Conservation (phyloP, 2,113 vertebrate species). For the Apteryx owenii region DNA sequence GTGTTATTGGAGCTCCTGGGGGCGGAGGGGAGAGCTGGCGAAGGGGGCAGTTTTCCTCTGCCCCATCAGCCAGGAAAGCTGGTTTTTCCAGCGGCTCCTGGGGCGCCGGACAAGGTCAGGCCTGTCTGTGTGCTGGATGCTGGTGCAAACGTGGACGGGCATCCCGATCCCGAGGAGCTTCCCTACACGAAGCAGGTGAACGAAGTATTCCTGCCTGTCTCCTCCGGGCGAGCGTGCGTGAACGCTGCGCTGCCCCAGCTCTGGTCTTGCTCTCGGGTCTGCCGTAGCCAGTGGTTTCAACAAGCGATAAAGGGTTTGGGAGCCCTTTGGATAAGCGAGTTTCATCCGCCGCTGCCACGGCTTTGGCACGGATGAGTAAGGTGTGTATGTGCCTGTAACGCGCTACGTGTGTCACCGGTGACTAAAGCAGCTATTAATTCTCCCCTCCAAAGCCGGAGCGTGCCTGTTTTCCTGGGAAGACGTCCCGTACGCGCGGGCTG, state of each 20-base stretch:
- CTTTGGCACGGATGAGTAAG: background rate
- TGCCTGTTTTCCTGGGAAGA: background rate
- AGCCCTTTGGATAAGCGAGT: background rate
- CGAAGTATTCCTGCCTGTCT: background rate
- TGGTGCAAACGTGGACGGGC: background rate
- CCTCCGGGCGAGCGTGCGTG: background rate
- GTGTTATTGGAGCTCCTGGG: background rate
- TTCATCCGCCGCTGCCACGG: background rate
- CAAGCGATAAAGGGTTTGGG: background rate
- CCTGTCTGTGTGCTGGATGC: constrained; percentile 1
- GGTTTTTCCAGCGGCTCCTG: background rate
- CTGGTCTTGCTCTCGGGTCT: background rate
- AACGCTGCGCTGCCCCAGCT: background rate
- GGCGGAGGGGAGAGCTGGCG: background rate
- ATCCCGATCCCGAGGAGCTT: background rate
- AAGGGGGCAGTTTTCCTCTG: constrained; percentile 16
- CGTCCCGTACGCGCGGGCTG: background rate
- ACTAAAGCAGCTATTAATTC: background rate
- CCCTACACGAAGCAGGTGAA: fast-evolving
- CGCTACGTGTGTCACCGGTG: background rate
- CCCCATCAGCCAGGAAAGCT: background rate
- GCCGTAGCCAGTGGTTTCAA: fast-evolving
- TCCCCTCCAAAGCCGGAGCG: background rate
- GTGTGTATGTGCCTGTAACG: background rate
- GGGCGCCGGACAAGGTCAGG: background rate